Percentiles rank a stretch among this genome's conserved stretches.
Evolutionary conservation across 2,113 vertebrate species (phyloP).

Genomic region (Scortum barcoo): DNA sequence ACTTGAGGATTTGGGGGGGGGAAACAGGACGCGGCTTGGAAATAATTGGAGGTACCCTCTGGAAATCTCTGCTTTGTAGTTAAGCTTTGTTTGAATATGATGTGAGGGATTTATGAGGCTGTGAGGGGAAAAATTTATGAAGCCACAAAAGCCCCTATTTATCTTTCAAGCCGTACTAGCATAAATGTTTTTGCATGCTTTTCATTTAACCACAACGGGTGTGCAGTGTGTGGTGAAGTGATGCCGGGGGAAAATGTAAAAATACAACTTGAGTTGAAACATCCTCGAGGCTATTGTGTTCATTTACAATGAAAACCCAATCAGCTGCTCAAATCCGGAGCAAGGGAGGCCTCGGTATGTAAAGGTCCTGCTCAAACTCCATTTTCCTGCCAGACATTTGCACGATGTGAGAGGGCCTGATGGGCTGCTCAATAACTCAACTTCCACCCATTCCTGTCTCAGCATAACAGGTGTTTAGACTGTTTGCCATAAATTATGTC

Average conservation of each 20-base stretch:
- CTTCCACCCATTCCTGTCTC: conserved; percentile 42
- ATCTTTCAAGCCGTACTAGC: conserved; percentile 19
- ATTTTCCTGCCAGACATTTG: conserved; percentile 57
- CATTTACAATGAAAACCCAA: conserved; percentile 45
- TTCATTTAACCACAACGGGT: conserved; percentile 10
- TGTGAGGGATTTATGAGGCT: conserved; percentile 44
- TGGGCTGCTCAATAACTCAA: conserved; percentile 36
- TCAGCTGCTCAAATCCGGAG: conserved; percentile 26
- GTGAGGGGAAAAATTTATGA: conserved; percentile 37
- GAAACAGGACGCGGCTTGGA: conserved; percentile 31
- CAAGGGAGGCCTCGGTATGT: conserved; percentile 42
- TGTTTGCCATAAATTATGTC: conserved; percentile 61
- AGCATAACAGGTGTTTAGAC: conserved; percentile 64
- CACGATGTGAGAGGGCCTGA: conserved; percentile 28
- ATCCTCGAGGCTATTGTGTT: conserved; percentile 35
- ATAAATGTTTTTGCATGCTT: conserved; percentile 19
- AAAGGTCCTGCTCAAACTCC: conserved; percentile 49
- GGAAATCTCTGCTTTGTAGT: conserved; percentile 54
- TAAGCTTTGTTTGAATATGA: conserved; percentile 58
- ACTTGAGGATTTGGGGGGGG: conserved; percentile 18
- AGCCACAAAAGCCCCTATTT: conserved; percentile 43
- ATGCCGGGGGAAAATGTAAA: conserved; percentile 18
- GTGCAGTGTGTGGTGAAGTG: conserved; percentile 17
- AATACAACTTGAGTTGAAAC: conserved; percentile 45
- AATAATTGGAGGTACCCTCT: conserved; percentile 46